Conservation (phyloP, 2,797 vertebrate species). For the Phrynocephalus vlangalii region DNA sequence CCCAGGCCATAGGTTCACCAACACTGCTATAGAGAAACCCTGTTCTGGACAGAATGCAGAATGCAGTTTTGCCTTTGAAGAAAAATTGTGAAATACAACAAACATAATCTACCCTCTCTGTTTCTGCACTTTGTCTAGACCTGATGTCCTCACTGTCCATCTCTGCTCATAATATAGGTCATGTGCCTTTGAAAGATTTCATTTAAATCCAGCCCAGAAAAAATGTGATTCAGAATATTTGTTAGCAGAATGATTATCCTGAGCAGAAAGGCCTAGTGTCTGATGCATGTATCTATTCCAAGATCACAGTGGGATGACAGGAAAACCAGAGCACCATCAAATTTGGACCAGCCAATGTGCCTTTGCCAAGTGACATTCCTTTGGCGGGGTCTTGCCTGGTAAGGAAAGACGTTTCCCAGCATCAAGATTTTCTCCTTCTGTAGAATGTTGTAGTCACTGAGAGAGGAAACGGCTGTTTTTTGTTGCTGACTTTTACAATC, state of each 20-base stretch:
- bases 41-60: neutral
- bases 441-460: neutral
- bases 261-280: constrained; percentile 36
- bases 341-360: neutral
- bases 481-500: neutral
- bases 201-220: constrained; percentile 14
- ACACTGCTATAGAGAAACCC: neutral
- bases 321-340: neutral
- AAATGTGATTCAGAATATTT: constrained; percentile 12
- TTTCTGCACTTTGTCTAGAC: constrained; percentile 1
- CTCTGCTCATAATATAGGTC: neutral
- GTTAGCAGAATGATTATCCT: neutral
- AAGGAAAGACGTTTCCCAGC: neutral
- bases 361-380: neutral
- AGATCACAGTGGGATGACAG: neutral
- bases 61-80: neutral
- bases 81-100: neutral
- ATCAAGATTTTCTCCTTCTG: neutral
- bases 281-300: neutral
- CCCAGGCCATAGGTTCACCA: too few species aligned
- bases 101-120: neutral
- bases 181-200: constrained; percentile 49
- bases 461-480: neutral
- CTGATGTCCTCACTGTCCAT: neutral
- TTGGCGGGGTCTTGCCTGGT: neutral